Evolutionary conservation across 2,797 vertebrate genomes (phyloP), one percentile per base, ranked within the genome.

Genomic region (Chiroxiphia lanceolata): DNA sequence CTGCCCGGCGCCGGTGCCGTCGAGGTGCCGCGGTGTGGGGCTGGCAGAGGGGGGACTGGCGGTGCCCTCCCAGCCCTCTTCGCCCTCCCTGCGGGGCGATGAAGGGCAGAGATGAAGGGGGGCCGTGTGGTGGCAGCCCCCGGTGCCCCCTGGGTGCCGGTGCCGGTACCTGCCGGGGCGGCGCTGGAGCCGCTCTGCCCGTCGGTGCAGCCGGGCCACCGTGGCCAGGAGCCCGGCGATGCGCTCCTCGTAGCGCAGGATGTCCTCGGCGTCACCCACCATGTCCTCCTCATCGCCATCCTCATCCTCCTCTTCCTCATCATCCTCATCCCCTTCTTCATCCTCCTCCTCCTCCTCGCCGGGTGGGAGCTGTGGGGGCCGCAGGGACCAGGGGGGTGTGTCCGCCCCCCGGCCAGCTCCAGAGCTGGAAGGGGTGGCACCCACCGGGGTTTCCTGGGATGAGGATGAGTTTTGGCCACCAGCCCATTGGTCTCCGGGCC

Each of bases 161-260:
- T 61, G 51, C 72, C 7, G 1, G 75, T 89, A 95, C 98, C 98
- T 98, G 22, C 97, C 97, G 29, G 93, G 95, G 15, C 3, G 7
- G 20, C 3, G 47, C 91, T 98, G 98, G 44, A 98, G 94, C 38
- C 84, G 97, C 5, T 98, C 97, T 63, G 98, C 98, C 90, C 97
- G 98, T 51, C 74, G 94, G 84, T 98, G 98, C 34, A 98, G 97
- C 48, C 97, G 97, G 11, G 97, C 94, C 6, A 97, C 97, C 34
- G 97, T 97, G 40, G 90, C 97, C 81, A 97, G 97, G 75, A 98
- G 96, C 4, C 95, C 94, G 2, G 97, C 90, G 48, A 98, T 95
- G 84, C 94, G 96, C 25, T 98, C 97, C 93, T 99, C 98, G 11
- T 97, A 98, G 81, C 95, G 95, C 45, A 97, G 97, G 88, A 97